Evolutionary conservation across 2,888 invertebrate species (phyloP).

Genomic region (Morpho achilles): DNA sequence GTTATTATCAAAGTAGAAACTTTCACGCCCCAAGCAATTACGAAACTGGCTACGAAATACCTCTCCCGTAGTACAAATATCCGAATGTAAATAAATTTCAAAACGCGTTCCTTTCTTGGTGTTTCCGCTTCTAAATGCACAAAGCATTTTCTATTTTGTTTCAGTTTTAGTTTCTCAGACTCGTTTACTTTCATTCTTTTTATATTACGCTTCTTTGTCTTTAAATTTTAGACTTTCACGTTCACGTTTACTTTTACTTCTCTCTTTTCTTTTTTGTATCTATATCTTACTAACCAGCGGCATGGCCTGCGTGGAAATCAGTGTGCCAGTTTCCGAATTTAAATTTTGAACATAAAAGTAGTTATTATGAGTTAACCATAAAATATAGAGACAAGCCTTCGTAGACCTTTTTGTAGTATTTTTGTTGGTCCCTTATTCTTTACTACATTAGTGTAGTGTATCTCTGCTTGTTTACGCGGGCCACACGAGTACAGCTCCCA

Average conservation of each 20-base stretch:
- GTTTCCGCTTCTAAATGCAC: constrained; percentile 24
- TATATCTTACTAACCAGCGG: not conserved
- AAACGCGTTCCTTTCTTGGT: constrained; percentile 19
- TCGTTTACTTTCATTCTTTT: constrained; percentile 24
- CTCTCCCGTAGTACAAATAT: constrained; percentile 13
- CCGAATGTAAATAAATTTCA: constrained; percentile 20
- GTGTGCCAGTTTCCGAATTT: too few species aligned
- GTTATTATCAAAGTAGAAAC: not conserved
- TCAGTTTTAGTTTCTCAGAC: constrained; percentile 20
- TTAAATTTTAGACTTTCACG: constrained; percentile 17
- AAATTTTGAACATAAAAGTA: too few species aligned
- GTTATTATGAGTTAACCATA: too few species aligned
- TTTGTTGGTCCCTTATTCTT: too few species aligned
- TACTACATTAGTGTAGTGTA: too few species aligned
- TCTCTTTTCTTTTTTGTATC: not conserved
- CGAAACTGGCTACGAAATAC: constrained; percentile 1
- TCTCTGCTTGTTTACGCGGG: too few species aligned
- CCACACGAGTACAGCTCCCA: too few species aligned
- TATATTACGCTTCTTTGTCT: constrained; percentile 12
- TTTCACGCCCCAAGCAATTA: constrained; percentile 3
- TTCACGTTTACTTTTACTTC: constrained; percentile 9
- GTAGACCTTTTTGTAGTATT: too few species aligned
- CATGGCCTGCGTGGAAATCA: too few species aligned
- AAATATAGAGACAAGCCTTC: too few species aligned
- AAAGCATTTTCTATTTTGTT: constrained; percentile 26